A percentile compares a stretch with the other conserved stretches of the same genome.
phyloP scores from a whole-genome alignment of 2,797 vertebrate genomes.

The Pseudochromis fuscus region DNA sequence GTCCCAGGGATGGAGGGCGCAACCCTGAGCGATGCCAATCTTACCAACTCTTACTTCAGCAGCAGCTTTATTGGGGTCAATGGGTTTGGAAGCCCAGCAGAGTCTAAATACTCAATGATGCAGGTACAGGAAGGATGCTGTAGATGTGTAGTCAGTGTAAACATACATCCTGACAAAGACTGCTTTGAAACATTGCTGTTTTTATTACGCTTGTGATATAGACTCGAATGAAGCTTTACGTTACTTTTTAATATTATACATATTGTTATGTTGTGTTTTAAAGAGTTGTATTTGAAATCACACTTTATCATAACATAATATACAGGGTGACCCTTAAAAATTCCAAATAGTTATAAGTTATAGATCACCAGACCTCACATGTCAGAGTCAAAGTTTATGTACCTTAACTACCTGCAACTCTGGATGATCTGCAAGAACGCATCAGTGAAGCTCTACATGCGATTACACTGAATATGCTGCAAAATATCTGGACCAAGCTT shows the following conservation, averaged over 20 bases:
- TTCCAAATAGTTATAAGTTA: no score
- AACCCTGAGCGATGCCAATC: conserved; percentile 92
- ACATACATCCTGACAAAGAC: background rate
- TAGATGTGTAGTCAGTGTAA: background rate
- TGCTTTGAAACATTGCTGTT: background rate
- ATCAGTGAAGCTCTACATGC: no score
- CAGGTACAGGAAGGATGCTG: conserved; percentile 86
- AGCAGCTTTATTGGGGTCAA: conserved; percentile 99
- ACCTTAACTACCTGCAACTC: no score
- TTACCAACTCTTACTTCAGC: conserved; percentile 99
- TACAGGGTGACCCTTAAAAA: no score
- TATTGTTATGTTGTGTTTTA: no score
- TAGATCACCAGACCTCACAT: no score
- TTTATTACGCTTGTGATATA: no score
- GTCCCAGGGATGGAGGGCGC: conserved; percentile 95
- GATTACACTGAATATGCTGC: no score
- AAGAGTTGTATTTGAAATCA: background rate
- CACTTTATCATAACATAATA: background rate
- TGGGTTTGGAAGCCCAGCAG: conserved; percentile 97
- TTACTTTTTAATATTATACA: background rate
- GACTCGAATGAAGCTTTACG: no score
- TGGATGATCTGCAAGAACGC: no score
- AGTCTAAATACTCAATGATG: conserved; percentile 98
- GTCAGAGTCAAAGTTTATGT: no score
- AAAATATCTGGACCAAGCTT: no score